Percentiles rank a stretch among this genome's conserved stretches.
These are phyloP conservation scores for Coleophora flavipennella DNA, from an alignment of 2,888 invertebrate genomes.

Conservation along the genomic window DNA sequence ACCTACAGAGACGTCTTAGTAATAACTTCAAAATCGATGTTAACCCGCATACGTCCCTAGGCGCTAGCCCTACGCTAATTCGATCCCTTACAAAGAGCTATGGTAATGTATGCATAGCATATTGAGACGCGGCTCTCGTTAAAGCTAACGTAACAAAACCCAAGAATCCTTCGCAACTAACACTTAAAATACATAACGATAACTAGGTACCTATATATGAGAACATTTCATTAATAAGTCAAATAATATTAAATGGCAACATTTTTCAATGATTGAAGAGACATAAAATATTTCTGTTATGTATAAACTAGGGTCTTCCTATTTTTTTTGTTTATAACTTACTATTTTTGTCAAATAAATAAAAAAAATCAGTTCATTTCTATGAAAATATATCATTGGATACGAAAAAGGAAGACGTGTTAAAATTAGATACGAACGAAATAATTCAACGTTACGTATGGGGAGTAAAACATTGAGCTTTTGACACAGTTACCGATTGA, in stretches of 20 bases:
- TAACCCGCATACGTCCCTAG: not conserved
- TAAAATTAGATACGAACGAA: not conserved
- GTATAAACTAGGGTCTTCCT: slow-evolving; percentile 2
- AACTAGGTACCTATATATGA: slow-evolving; percentile 13
- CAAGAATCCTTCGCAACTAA: slow-evolving; percentile 21
- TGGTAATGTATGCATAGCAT: too few species aligned
- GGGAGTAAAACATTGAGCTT: slow-evolving; percentile 45
- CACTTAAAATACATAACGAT: slow-evolving; percentile 16
- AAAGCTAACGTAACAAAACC: slow-evolving; percentile 16
- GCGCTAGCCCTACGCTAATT: not conserved
- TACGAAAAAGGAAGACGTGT: slow-evolving; percentile 14
- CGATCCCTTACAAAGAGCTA: too few species aligned
- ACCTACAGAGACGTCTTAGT: too few species aligned
- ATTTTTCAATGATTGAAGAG: slow-evolving; percentile 21
- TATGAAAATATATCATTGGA: slow-evolving; percentile 1
- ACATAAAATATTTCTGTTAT: slow-evolving; percentile 11
- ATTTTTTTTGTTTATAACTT: too few species aligned
- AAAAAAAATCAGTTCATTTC: slow-evolving; percentile 3
- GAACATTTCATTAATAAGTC: slow-evolving; percentile 7
- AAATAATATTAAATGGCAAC: slow-evolving; percentile 36
- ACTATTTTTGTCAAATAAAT: slow-evolving; percentile 8
- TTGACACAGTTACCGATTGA: slow-evolving; percentile 49
- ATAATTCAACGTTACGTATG: slow-evolving; percentile 2
- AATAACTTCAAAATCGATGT: too few species aligned
- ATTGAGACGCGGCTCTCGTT: slow-evolving; percentile 5